Percentiles rank a stretch among this genome's conserved stretches.
These are phyloP conservation scores for Bombus cullumanus DNA, from an alignment of 1,140 invertebrate species.

Conservation along the genomic window DNA sequence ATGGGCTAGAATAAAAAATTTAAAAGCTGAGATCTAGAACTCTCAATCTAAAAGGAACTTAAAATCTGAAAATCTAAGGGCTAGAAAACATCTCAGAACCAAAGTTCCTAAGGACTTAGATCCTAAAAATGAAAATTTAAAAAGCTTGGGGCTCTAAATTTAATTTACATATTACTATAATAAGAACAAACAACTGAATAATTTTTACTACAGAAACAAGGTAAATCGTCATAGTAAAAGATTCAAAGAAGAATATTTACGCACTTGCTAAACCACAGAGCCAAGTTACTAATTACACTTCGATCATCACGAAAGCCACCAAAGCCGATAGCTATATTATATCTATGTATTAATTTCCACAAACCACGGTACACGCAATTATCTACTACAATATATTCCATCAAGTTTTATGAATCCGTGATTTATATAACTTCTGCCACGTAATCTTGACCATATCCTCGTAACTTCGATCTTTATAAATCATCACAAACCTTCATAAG, in stretches of 20 bases:
- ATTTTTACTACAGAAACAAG: not conserved
- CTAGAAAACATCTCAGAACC: not conserved
- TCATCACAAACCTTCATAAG: not conserved
- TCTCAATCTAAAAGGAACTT: not conserved
- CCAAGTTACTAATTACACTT: not conserved
- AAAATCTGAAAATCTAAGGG: not conserved
- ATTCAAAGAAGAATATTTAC: not conserved
- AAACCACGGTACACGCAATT: not conserved
- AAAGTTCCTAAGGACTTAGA: not conserved
- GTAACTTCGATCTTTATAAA: no score
- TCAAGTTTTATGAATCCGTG: not conserved
- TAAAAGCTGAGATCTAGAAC: not conserved
- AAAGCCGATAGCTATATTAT: no score
- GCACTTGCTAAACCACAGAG: not conserved
- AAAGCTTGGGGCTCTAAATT: no score
- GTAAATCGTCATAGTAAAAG: not conserved
- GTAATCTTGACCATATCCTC: not conserved
- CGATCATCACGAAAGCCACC: not conserved
- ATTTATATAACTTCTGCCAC: not conserved
- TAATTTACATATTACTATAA: not conserved
- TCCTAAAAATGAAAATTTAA: not conserved
- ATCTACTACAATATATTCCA: not conserved
- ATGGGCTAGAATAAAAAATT: not conserved
- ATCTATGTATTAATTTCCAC: not conserved
- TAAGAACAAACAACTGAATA: not conserved